A percentile compares a stretch with the other conserved stretches of the same genome.
These are phyloP conservation scores for Spondyliosoma cantharus DNA, from an alignment of 2,797 vertebrate species.

Conservation along the genomic window DNA sequence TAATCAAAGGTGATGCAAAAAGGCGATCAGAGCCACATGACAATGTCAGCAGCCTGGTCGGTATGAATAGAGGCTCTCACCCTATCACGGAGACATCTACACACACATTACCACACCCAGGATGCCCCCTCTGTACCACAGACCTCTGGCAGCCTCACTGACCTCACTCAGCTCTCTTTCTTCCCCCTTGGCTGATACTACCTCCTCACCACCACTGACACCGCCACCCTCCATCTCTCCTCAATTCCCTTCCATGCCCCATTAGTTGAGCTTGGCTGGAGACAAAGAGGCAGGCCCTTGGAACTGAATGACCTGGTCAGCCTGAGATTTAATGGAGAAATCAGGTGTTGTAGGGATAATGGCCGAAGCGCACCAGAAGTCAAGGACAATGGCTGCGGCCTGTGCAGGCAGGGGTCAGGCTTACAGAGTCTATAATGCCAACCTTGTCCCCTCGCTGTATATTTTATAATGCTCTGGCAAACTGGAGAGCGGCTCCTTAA, in stretches of 20 bases:
- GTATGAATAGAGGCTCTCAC: constrained; percentile 85
- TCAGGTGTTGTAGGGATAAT: constrained; percentile 92
- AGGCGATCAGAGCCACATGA: constrained; percentile 90
- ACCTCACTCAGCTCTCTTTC: constrained; percentile 77
- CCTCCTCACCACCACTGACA: constrained; percentile 74
- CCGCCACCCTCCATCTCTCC: constrained; percentile 84
- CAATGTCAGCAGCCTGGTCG: constrained; percentile 93
- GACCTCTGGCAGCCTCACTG: constrained; percentile 69
- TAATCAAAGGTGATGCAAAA: constrained; percentile 98
- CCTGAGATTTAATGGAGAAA: constrained; percentile 96
- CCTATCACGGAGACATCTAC: constrained; percentile 54
- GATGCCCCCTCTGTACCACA: constrained; percentile 65
- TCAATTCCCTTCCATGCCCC: constrained; percentile 84
- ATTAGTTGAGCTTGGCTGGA: constrained; percentile 98
- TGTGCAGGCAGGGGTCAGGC: constrained; percentile 82
- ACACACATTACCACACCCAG: constrained; percentile 50
- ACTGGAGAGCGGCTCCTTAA: constrained; percentile 59
- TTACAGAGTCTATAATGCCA: constrained; percentile 80
- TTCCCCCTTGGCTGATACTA: constrained; percentile 81
- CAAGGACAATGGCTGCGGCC: constrained; percentile 92
- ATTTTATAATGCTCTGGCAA: constrained; percentile 78
- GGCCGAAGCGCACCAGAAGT: constrained; percentile 88
- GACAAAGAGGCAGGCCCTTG: constrained; percentile 93
- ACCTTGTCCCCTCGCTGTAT: constrained; percentile 74
- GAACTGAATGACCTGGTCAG: constrained; percentile 98